phyloP scores from a whole-genome alignment of 1,140 invertebrate species.

The Meloidogyne floridensis region DNA sequence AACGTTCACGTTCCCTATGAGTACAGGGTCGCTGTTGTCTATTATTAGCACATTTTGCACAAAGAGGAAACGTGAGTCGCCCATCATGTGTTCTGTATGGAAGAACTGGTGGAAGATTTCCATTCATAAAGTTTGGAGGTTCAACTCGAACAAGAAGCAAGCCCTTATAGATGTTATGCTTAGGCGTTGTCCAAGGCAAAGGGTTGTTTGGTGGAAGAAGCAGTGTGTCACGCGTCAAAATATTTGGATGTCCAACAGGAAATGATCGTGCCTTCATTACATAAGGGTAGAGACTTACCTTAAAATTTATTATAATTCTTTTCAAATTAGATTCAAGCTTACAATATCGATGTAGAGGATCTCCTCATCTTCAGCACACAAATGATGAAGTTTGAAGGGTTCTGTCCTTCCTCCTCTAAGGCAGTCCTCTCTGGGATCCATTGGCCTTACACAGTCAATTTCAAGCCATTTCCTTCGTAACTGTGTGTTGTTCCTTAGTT shows the following conservation, averaged over 20 bases:
- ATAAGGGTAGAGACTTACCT: neutral
- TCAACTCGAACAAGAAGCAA: conserved; percentile 19
- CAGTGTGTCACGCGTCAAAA: no score
- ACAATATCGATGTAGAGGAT: conserved; percentile 21
- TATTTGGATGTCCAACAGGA: no score
- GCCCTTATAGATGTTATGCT: conserved; percentile 8
- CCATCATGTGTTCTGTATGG: neutral
- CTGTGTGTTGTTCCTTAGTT: neutral
- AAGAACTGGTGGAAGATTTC: neutral
- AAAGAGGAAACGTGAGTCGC: neutral
- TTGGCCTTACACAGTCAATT: neutral
- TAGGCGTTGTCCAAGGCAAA: conserved; percentile 17
- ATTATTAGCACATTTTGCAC: neutral
- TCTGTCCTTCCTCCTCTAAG: conserved; percentile 23
- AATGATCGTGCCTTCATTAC: no score
- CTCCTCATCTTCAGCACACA: no score
- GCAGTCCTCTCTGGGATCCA: conserved; percentile 25
- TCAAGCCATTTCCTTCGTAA: neutral
- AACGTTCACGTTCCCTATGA: neutral
- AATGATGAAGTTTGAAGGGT: conserved; percentile 14
- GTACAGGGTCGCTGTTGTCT: neutral
- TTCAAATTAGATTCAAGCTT: neutral
- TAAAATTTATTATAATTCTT: neutral
- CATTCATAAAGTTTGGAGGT: neutral
- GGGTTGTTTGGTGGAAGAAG: neutral